A percentile compares a stretch with the other conserved stretches of the same genome.
Evolutionary conservation across 2,797 vertebrate genomes (phyloP).

Genomic region (Ctenopoma kingsleyae): DNA sequence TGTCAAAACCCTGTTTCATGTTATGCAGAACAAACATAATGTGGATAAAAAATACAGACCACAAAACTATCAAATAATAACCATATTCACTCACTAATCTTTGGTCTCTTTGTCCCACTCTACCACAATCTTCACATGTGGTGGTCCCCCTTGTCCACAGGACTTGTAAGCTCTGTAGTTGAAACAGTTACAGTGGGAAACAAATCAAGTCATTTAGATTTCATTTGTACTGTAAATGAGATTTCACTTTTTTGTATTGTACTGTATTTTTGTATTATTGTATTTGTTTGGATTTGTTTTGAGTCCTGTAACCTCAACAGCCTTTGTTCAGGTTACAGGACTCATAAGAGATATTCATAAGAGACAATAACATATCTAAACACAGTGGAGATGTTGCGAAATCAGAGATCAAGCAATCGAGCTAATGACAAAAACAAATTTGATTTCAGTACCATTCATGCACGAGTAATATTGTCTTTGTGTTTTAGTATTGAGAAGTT

Average conservation of each 20-base stretch:
- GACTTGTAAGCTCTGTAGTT: slow-evolving; percentile 93
- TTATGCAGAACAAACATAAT: not conserved
- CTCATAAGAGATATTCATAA: not conserved
- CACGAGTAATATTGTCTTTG: slow-evolving; percentile 23
- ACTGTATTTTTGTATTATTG: too few species aligned
- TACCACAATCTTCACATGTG: slow-evolving; percentile 97
- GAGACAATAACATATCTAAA: not conserved
- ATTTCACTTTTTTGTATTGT: not conserved
- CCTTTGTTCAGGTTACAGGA: not conserved
- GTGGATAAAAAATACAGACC: slow-evolving; percentile 8
- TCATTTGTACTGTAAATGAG: not conserved
- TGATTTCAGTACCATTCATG: not conserved
- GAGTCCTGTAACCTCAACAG: not conserved
- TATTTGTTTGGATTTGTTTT: too few species aligned
- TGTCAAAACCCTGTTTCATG: slow-evolving; percentile 6
- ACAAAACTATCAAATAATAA: not conserved
- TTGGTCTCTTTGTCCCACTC: slow-evolving; percentile 99
- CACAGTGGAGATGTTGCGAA: not conserved
- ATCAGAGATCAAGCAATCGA: not conserved
- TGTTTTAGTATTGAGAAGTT: slow-evolving; percentile 27
- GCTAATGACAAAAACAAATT: not conserved
- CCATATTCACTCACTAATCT: slow-evolving; percentile 92
- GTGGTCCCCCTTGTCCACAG: slow-evolving; percentile 94
- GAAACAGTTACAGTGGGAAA: slow-evolving; percentile 29
- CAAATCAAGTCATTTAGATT: not conserved